Evolutionary conservation across 2,113 vertebrate species (phyloP), one percentile per base, ranked within the genome.

Genomic region (Hyperopisus bebe): DNA sequence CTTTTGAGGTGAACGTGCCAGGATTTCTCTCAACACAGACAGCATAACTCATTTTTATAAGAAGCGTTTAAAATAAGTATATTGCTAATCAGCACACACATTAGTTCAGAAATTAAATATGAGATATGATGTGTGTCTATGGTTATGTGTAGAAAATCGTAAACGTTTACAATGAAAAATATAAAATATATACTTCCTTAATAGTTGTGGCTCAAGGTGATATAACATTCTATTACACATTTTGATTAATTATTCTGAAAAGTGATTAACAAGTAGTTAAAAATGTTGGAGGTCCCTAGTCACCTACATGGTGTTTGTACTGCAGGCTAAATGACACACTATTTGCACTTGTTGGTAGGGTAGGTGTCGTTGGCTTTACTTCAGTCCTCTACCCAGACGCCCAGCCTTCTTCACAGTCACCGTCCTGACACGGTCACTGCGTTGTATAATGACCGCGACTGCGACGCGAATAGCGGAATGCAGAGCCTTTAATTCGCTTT

Each of bases 341-440:
- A 86, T 93, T 93, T 91, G 91, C 91, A 48, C 70, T 47, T 62
- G 88, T 93, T 90, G 90, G 50, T 62, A 90, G 91, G 91, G 90
- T 92, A 91, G 82, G 47, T 70, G 51, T 50, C 88, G 90, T 90
- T 86, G 55, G 58, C 87, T 92, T 89, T 77, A 88, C 3, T 89
- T 84, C 47, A 58, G 17, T 88, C 47, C 70, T 88, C 55, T 11
- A 46, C 27, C 82, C 89, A 35, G 66, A 83, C 46, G 55, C 24
- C 42, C 50, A 86, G 85, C 85, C 70, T 89, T 51, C 70, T 89
- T 24, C 70, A n/a, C 48, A 46, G 66, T 74, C 47, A 53, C 66
- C 17, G 46, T 82, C 31, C 88, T 19, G 88, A 80, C 70, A 24
- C 44, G n/a, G 17, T 53, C 70, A 51, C 27, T 53, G 44, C 47